These are phyloP conservation scores for Epistrophella euchroma DNA, from an alignment of 2,888 invertebrate species.

Conservation along the genomic window DNA sequence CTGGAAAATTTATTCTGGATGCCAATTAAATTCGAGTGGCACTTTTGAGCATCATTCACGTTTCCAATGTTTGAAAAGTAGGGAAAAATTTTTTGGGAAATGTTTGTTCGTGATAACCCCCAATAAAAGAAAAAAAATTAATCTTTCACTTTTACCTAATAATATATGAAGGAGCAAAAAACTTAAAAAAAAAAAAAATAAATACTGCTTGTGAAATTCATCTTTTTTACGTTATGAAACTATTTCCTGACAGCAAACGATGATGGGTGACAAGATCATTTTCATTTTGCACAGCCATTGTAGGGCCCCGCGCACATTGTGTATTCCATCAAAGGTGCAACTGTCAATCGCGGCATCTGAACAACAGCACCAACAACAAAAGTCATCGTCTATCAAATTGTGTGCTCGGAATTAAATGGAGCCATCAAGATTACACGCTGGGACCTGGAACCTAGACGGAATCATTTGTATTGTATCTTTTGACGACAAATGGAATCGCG, in stretches of 20 bases:
- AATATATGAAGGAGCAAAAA: no score
- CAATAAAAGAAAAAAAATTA: no score
- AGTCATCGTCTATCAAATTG: slow-evolving; percentile 31
- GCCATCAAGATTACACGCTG: slow-evolving; percentile 68
- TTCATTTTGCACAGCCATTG: slow-evolving; percentile 38
- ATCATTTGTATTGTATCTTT: slow-evolving; percentile 1
- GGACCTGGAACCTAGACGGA: slow-evolving; percentile 8
- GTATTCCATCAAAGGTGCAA: slow-evolving; percentile 69
- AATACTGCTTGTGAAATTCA: slow-evolving; percentile 9
- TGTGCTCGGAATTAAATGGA: slow-evolving; percentile 72
- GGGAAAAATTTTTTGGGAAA: no score
- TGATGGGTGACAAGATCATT: slow-evolving; percentile 70
- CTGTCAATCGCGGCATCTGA: slow-evolving; percentile 61
- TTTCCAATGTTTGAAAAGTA: no score
- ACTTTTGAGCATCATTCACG: no score
- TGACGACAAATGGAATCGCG: slow-evolving; percentile 67
- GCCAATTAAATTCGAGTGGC: no score
- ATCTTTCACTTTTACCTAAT: no score
- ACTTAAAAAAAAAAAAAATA: no score
- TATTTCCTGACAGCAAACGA: slow-evolving; percentile 52
- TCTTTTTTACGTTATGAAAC: background rate
- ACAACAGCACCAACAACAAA: slow-evolving; percentile 12
- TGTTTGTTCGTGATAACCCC: no score
- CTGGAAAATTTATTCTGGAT: no score
- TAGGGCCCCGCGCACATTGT: slow-evolving; percentile 39